These are phyloP conservation scores for Liasis olivaceus DNA, from an alignment of 2,797 vertebrate species.

Conservation along the genomic window DNA sequence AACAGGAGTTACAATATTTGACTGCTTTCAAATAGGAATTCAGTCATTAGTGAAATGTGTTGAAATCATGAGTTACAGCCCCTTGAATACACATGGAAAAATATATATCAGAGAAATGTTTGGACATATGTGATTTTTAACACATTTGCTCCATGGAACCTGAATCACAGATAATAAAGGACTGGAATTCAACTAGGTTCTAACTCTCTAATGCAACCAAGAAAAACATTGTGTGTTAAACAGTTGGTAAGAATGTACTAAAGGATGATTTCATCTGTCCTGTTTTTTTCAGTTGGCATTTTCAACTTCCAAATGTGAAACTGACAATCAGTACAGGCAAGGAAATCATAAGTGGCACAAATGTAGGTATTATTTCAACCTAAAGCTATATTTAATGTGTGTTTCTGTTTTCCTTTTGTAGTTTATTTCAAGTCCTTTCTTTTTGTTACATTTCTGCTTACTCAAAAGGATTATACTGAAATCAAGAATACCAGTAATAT, in stretches of 20 bases:
- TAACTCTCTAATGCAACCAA: conserved; percentile 39
- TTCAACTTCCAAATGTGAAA: conserved; percentile 53
- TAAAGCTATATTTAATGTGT: conserved; percentile 39
- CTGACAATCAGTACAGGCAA: conserved; percentile 50
- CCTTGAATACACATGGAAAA: not conserved
- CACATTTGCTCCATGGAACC: not conserved
- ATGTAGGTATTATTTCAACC: conserved; percentile 29
- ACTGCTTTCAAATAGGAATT: not conserved
- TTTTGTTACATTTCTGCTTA: conserved; percentile 14
- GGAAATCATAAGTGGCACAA: conserved; percentile 44
- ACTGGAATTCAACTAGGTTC: not conserved
- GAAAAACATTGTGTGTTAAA: conserved; percentile 23
- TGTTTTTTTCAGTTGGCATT: conserved; percentile 34
- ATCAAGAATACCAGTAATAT: conserved; percentile 35
- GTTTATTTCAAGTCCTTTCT: conserved; percentile 38
- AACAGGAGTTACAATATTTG: not conserved
- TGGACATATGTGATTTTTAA: not conserved
- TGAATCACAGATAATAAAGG: not conserved
- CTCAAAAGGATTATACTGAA: not conserved
- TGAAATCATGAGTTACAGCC: not conserved
- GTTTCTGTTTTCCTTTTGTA: conserved; percentile 25
- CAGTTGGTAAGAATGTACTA: conserved; percentile 35
- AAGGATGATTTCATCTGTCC: not conserved
- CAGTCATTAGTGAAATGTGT: not conserved
- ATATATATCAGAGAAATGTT: not conserved